Evolutionary conservation across 2,113 vertebrate species (phyloP), one percentile per base, ranked within the genome.

Genomic region (Neogale vison): DNA sequence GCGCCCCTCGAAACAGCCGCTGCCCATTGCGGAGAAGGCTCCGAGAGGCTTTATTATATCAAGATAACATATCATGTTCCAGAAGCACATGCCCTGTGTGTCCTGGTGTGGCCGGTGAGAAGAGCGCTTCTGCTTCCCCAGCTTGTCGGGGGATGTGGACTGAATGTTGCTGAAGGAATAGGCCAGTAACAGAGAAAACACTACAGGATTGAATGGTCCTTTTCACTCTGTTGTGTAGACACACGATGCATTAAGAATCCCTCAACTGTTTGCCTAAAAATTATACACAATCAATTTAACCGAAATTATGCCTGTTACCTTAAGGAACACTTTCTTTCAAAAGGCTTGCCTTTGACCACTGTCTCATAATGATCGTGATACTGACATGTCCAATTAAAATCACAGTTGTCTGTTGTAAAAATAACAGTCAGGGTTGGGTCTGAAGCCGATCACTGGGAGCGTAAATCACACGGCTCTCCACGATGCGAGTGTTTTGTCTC

Each of bases 321-420:
- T n/a, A 67, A 74, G 18, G 47, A 94, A 77, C 2, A 34, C 42
- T 80, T 88, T 84, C 12, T 31, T 91, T 93, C 24, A 63, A 42
- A 65, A 61, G 91, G 55, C 36, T 91, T 86, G n/a, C 17, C 52
- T 92, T 84, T 84, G 55, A 69, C 24, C 39, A 61, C 50, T 50
- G 47, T 65, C 83, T 88, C 36, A 72, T 18, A 88, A 31, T 67
- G 18, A 57, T 42, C 29, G 18, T 14, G 24, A 52, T 76, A 34
- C 1, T 79, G 74, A 24, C 18, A 84, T 42, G 42, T 61, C 67
- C 71, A 82, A 26, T 84, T 83, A 92, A 92, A 94, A 63, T 90
- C 47, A 67, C 21, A 71, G 13, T 86, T 82, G 20, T 76, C 47
- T 79, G 59, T 52, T 77, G 67, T 76, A n/a, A 61, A 97, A 96